Evolutionary conservation across 2,113 vertebrate species (phyloP), one percentile per base, ranked within the genome.

Genomic region (Oxyura jamaicensis): DNA sequence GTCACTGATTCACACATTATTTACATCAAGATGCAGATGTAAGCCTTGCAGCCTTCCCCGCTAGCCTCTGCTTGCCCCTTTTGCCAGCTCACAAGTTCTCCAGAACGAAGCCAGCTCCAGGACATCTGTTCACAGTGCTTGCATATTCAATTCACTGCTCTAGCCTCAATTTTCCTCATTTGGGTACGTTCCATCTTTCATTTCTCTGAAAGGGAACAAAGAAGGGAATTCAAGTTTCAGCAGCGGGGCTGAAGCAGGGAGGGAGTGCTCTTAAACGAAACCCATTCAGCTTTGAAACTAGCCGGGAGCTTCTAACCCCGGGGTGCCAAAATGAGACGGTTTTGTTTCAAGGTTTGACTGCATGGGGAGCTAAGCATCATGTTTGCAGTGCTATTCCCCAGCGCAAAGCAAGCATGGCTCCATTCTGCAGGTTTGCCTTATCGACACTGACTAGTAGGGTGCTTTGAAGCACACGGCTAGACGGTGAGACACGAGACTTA

Each of bases 71-170:
- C 3, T 35, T 33, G 67, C 41, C 41, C 75, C 48, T 76, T 19
- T 33, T 48, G 62, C 76, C 22, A 31, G 7, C 67, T 80, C 48
- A 21, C 26, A 56, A n/a, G 33, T 44, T 26, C 53, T 73, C 53
- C 2, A 3, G 53, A 48, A 68, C 0, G 1, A 89, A 93, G 48
- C 25, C 44, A 33, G 69, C 35, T 3, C 4, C 60, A 25, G 69
- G 36, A 39, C 25, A 36, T 16, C 28, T 2, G 4, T 9, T 36
- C 23, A 2, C 0, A 2, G 44, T 44, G 15, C 16, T 1, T 4
- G 48, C 20, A 22, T 3, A 31, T 5, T 14, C 59, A 72, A 50
- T 11, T 13, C 20, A 2, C 42, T 1, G 8, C 33, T 11, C 62
- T 4, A 22, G 33, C 55, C 67, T 50, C 21, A 3, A 6, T 15